phyloP scores from a whole-genome alignment of 2,888 invertebrate genomes.

The Volucella inanis region DNA sequence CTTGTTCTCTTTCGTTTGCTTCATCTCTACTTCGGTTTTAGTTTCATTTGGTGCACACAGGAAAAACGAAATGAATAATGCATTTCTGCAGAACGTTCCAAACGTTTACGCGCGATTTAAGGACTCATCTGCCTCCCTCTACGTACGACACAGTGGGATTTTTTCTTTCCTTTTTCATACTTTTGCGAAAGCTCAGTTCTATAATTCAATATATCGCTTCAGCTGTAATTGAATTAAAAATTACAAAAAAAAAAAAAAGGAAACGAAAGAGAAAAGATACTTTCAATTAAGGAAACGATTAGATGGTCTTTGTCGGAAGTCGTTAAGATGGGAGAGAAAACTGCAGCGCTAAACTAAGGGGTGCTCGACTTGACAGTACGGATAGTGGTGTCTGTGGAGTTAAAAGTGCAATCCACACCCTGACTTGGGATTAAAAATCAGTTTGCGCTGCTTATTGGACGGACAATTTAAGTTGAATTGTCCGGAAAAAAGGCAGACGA shows the following conservation, averaged over 20 bases:
- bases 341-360: too few relatives aligned
- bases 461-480: too few relatives aligned
- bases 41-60: not conserved
- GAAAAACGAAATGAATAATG: constrained; percentile 51
- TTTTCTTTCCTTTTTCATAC: not conserved
- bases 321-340: not conserved
- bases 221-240: constrained; percentile 52
- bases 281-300: constrained; percentile 48
- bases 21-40: not conserved
- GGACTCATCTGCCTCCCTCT: not conserved
- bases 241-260: constrained; percentile 5
- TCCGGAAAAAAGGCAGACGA: too few relatives aligned
- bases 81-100: constrained; percentile 2
- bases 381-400: too few relatives aligned
- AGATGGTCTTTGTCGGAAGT: constrained; percentile 32
- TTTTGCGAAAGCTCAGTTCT: constrained; percentile 10
- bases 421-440: too few relatives aligned
- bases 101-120: constrained; percentile 29
- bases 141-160: not conserved
- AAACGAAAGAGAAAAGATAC: constrained; percentile 15
- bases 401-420: too few relatives aligned
- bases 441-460: too few relatives aligned
- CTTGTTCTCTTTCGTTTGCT: not conserved
- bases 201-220: constrained; percentile 55
- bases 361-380: too few relatives aligned